A percentile compares a stretch with the other conserved stretches of the same genome.
These are phyloP conservation scores for Rhea americana DNA, from an alignment of 2,113 vertebrate genomes.

Conservation along the genomic window DNA sequence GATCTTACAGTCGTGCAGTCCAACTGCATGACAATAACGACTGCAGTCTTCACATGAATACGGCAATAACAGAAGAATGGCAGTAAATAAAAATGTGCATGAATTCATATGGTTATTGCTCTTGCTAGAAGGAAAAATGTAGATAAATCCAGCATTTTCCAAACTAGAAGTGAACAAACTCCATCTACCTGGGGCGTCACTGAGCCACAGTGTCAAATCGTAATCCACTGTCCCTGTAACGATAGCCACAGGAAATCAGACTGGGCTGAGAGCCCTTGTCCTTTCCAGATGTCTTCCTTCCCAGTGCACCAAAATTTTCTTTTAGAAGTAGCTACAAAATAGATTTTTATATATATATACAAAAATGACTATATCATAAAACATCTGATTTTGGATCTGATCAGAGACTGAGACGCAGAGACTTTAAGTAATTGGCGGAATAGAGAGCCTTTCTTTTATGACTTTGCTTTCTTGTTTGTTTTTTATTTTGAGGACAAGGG, in stretches of 20 bases:
- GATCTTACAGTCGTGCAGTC: not conserved
- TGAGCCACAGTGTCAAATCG: not conserved
- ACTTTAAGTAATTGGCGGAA: not conserved
- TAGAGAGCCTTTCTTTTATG: not conserved
- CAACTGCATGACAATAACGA: not conserved
- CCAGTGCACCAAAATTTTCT: not conserved
- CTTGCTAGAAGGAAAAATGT: not conserved
- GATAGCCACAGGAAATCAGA: not conserved
- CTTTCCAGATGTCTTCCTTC: not conserved
- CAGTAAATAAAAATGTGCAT: constrained; percentile 1
- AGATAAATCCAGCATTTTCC: not conserved
- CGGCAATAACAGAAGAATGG: not conserved
- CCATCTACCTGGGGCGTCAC: not conserved
- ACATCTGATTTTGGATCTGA: not conserved
- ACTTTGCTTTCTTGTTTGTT: not conserved
- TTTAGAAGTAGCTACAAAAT: not conserved
- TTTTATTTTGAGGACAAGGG: not conserved
- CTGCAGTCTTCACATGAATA: not conserved
- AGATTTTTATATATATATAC: not conserved
- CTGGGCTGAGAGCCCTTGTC: not conserved
- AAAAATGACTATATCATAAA: not conserved
- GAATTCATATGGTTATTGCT: not conserved
- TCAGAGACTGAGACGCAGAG: not conserved
- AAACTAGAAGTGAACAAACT: not conserved
- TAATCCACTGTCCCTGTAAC: not conserved